Conservation (phyloP, 2,888 invertebrate genomes). For the Pimpla rufipes region DNA sequence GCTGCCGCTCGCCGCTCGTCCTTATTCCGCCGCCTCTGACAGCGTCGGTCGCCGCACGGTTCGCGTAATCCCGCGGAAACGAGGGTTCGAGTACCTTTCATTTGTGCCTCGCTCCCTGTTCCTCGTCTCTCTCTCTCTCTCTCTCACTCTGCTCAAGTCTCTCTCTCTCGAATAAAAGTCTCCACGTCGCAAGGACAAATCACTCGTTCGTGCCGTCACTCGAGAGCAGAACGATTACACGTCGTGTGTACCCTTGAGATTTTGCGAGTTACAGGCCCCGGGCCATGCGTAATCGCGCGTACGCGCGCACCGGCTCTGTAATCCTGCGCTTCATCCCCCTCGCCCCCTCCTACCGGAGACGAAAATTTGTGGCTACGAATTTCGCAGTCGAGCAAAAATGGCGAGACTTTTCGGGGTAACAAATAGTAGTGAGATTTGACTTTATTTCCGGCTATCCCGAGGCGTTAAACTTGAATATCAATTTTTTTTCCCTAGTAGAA, state of each 20-base stretch:
- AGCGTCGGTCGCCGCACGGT: constrained; percentile 33
- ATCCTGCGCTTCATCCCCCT: neutral
- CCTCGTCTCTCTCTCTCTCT: constrained; percentile 1
- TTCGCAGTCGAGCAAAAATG: no score
- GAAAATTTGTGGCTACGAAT: neutral
- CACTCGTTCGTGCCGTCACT: constrained; percentile 47
- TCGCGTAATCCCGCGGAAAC: constrained; percentile 38
- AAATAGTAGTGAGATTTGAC: no score
- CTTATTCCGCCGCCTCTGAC: constrained; percentile 28
- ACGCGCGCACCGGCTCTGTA: neutral
- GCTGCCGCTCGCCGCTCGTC: constrained; percentile 59
- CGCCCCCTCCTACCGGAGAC: neutral
- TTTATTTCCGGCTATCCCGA: no score
- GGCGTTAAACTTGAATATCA: no score
- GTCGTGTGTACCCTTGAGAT: constrained; percentile 36
- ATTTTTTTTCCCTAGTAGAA: no score
- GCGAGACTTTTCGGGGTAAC: no score
- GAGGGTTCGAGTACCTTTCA: constrained; percentile 36
- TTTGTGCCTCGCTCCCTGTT: constrained; percentile 23
- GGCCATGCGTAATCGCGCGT: constrained; percentile 3
- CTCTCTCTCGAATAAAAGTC: constrained; percentile 24
- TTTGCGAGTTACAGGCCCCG: constrained; percentile 14
- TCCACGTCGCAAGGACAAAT: neutral
- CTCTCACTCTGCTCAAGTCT: no score
- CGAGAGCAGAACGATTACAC: constrained; percentile 45